Evolutionary conservation across 2,888 invertebrate species (phyloP), one percentile per base, ranked within the genome.

Genomic region (Agrochola circellaris): DNA sequence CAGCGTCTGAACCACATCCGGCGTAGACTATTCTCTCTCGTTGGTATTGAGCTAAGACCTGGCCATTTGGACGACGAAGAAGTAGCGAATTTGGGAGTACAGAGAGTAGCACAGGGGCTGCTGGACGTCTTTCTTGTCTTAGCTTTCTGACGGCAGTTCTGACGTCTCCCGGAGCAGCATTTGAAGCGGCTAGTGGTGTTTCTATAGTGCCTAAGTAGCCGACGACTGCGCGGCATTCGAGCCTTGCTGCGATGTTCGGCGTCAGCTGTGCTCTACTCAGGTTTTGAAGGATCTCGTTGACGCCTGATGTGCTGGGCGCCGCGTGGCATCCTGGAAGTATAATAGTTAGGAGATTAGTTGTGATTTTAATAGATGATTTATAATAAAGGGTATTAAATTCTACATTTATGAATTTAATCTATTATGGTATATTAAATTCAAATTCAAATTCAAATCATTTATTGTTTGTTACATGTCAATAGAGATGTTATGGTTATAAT

Each of bases 121-220:
- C 98, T 23, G 98, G 98, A 69, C 99, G 98, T 93, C 99, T 98
- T 89, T 99, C 99, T 81, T 99, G 98, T 54, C 99, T 97, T 64
- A 99, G 96, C 90, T 99, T 98, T 80, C 98, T 97, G 67, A 99
- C 99, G 82, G 99, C 99, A 77, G 98, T 98, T 77, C 98, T 97
- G 26, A 99, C 98, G 30, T 98, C 98, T 93, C 98, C 97, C 75
- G 99, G 98, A 23, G 98, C 98, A 61, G 98, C 98, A 66, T 98
- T 97, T 72, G 98, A 97, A 64, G 98, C 97, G 86, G 98, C 98
- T 93, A 98, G 98, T 0, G 99, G 99, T 97, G 99, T 99, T 95
- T 99, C 99, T 83, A 99, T 99, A 2, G 99, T 99, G 38, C 99
- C 99, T 68, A 99, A 97, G 94, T 99, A 99, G 1, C 99, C 99